Percentiles rank a stretch among this genome's conserved stretches.
Conservation (phyloP, 1,140 invertebrate species). For the Bradysia coprophila region DNA sequence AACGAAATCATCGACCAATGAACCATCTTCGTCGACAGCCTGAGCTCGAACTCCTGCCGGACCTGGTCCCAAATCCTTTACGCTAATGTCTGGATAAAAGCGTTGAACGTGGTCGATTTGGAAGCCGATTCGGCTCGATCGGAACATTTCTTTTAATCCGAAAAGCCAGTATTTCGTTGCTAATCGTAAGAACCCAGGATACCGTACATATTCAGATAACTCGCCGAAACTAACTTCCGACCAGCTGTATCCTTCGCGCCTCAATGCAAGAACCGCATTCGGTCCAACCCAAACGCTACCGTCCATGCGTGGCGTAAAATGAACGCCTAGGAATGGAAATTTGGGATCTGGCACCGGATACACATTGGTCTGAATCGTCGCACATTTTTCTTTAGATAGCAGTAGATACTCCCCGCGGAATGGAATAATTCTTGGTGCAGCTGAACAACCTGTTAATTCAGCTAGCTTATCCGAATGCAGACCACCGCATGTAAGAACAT, state of each 20-base stretch:
- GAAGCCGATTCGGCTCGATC: conserved; percentile 55
- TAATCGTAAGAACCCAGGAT: conserved; percentile 73
- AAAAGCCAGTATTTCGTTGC: conserved; percentile 58
- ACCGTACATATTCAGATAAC: conserved; percentile 55
- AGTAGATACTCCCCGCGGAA: conserved; percentile 94
- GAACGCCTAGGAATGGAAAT: conserved; percentile 96
- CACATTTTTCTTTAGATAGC: conserved; percentile 54
- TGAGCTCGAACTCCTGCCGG: conserved; percentile 93
- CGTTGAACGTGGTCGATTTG: conserved; percentile 69
- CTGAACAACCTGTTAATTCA: conserved; percentile 65
- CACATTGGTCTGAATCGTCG: conserved; percentile 84
- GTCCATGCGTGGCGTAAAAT: conserved; percentile 94
- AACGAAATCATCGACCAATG: conserved; percentile 92
- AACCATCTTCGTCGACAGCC: conserved; percentile 71
- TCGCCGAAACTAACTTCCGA: conserved; percentile 63
- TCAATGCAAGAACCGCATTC: conserved; percentile 89
- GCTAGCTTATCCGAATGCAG: conserved; percentile 84
- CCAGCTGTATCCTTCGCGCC: conserved; percentile 88
- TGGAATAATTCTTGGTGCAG: conserved; percentile 81
- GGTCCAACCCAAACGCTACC: conserved; percentile 90
- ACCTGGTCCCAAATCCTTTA: conserved; percentile 59
- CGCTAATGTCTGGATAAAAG: conserved; percentile 64
- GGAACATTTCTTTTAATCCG: conserved; percentile 67
- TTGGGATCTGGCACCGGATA: conserved; percentile 95
- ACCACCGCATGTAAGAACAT: conserved; percentile 86